Conservation (phyloP, 2,888 invertebrate species). For the Tribolium freemani region DNA sequence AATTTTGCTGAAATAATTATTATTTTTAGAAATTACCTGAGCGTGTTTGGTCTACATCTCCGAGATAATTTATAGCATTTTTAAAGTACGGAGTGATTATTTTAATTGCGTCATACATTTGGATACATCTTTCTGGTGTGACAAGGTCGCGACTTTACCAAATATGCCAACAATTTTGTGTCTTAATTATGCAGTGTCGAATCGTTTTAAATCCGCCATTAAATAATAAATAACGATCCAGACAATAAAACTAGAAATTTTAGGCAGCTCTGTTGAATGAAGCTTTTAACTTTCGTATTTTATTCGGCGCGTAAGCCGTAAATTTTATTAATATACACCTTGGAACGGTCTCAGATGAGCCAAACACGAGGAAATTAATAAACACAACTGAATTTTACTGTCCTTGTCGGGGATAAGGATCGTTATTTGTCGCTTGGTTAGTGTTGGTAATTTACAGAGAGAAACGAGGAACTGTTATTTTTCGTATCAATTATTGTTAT, state of each 20-base stretch:
- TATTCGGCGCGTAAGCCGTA: slow-evolving; percentile 22
- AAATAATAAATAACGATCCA: slow-evolving; percentile 29
- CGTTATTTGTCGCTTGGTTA: slow-evolving; percentile 16
- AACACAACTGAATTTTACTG: slow-evolving; percentile 26
- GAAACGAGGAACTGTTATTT: slow-evolving; percentile 15
- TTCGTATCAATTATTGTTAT: slow-evolving; percentile 1
- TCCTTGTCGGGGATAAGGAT: slow-evolving; percentile 17
- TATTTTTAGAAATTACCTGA: slow-evolving; percentile 41
- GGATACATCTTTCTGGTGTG: slow-evolving; percentile 3
- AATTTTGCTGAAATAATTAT: slow-evolving; percentile 41
- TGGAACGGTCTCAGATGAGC: slow-evolving; percentile 4
- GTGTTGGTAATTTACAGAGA: slow-evolving; percentile 13
- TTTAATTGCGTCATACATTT: slow-evolving; percentile 12
- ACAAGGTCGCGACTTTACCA: slow-evolving; percentile 26
- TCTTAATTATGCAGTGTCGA: not conserved
- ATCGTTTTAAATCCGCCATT: not conserved
- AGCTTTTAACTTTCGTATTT: slow-evolving; percentile 36
- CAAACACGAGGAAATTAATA: slow-evolving; percentile 24
- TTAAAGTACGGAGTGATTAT: slow-evolving; percentile 14
- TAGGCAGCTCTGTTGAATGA: slow-evolving; percentile 28
- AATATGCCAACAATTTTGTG: not conserved
- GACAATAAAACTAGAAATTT: slow-evolving; percentile 37
- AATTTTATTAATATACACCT: slow-evolving; percentile 33
- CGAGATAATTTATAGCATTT: slow-evolving; percentile 23
- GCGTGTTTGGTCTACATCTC: slow-evolving; percentile 25